phyloP scores from a whole-genome alignment of 2,888 invertebrate genomes.

The Endotricha flammealis region DNA sequence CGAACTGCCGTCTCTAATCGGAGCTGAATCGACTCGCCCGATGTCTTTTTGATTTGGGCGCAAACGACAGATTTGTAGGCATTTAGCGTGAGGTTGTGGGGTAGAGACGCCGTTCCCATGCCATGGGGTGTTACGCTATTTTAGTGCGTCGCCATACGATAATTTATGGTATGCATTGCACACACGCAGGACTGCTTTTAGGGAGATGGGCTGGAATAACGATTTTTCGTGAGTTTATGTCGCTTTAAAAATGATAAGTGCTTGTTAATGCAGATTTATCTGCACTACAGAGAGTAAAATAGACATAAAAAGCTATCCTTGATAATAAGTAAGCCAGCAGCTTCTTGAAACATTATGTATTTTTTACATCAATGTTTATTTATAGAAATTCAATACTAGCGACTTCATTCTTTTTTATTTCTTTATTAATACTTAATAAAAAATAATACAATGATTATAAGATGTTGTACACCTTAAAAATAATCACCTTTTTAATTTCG shows the following conservation, averaged over 20 bases:
- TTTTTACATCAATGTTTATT: no score
- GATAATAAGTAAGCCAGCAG: no score
- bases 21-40: slow-evolving; percentile 44
- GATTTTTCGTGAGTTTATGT: slow-evolving; percentile 61
- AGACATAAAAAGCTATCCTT: no score
- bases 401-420: no score
- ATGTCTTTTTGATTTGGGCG: slow-evolving; percentile 70
- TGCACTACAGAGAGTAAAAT: no score
- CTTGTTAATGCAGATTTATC: slow-evolving; percentile 15
- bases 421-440: no score
- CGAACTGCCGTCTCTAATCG: slow-evolving; percentile 68
- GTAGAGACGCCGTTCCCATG: slow-evolving; percentile 63
- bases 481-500: no score
- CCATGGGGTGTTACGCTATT: slow-evolving; percentile 74
- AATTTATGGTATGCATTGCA: slow-evolving; percentile 70
- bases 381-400: no score
- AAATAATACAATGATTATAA: no score
- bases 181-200: slow-evolving; percentile 55
- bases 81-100: slow-evolving; percentile 56
- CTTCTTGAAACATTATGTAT: no score
- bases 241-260: slow-evolving; percentile 46
- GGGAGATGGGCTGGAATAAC: slow-evolving; percentile 60
- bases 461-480: no score
- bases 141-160: slow-evolving; percentile 66
- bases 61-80: slow-evolving; percentile 65